Evolutionary conservation across 2,888 invertebrate genomes (phyloP).

Genomic region (Drosophila picticornis): DNA sequence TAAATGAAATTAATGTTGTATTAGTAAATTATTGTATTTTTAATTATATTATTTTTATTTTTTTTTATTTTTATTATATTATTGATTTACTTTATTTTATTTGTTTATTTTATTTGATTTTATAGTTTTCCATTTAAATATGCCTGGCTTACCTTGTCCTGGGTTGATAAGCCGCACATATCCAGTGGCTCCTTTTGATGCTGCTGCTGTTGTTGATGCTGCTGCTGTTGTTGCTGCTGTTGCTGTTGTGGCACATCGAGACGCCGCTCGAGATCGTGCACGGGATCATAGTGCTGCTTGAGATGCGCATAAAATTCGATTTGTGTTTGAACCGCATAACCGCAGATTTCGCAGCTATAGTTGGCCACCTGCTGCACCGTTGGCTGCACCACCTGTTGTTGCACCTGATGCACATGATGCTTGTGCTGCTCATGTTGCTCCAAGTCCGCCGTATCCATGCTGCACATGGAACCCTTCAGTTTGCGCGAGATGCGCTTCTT

Average conservation of each 20-base stretch:
- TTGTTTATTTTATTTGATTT: background rate
- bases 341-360: slow-evolving; percentile 91
- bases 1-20: background rate
- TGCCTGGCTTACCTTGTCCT: slow-evolving; percentile 58
- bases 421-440: slow-evolving; percentile 57
- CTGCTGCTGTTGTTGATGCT: slow-evolving; percentile 29
- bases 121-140: background rate
- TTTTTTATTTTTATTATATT: background rate
- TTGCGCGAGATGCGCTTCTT: slow-evolving; percentile 94
- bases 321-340: slow-evolving; percentile 91
- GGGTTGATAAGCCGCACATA: slow-evolving; percentile 63
- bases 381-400: slow-evolving; percentile 29
- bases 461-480: slow-evolving; percentile 86
- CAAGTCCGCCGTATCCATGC: slow-evolving; percentile 53
- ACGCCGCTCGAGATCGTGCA: slow-evolving; percentile 82
- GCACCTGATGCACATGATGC: slow-evolving; percentile 12
- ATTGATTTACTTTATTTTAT: background rate
- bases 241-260: slow-evolving; percentile 49
- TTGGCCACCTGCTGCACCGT: slow-evolving; percentile 24
- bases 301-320: slow-evolving; percentile 94
- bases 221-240: slow-evolving; percentile 37
- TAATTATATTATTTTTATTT: background rate
- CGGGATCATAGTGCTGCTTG: slow-evolving; percentile 93
- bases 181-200: slow-evolving; percentile 66
- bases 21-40: background rate